Conservation (phyloP, 1,140 invertebrate genomes). For the Lepidurus arcticus region DNA sequence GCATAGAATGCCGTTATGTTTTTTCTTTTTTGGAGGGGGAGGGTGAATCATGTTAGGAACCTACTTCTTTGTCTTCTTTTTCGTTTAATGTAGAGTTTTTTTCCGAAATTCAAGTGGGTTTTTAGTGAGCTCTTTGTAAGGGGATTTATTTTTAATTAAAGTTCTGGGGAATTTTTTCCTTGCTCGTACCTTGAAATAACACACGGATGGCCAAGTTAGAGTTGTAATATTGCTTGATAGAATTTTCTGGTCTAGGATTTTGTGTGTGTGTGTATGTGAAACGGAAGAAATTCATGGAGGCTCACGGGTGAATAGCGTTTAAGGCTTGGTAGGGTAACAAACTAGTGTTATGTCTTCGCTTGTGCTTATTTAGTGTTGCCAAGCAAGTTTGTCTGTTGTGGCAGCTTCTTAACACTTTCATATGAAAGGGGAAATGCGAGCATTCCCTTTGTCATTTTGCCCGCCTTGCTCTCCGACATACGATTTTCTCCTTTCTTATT, state of each 20-base stretch:
- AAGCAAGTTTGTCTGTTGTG: slow-evolving; percentile 2
- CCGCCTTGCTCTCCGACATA: slow-evolving; percentile 5
- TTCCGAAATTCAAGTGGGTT: background rate
- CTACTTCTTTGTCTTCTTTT: background rate
- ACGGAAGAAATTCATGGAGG: background rate
- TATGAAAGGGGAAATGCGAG: background rate
- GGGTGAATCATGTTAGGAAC: background rate
- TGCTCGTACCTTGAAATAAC: slow-evolving; percentile 10
- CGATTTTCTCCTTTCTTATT: background rate
- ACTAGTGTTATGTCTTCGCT: slow-evolving; percentile 12
- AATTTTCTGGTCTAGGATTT: background rate
- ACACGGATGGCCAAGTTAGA: background rate
- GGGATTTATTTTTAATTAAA: slow-evolving; percentile 11
- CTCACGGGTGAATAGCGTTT: background rate
- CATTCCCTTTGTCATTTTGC: background rate
- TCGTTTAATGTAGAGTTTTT: background rate
- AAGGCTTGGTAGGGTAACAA: background rate
- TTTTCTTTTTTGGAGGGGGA: background rate
- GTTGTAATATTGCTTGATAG: slow-evolving; percentile 7
- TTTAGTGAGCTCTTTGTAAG: slow-evolving; percentile 1
- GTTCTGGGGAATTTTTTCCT: background rate
- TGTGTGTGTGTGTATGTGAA: background rate
- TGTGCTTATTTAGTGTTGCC: slow-evolving; percentile 2
- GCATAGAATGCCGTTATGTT: background rate
- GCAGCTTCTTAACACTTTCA: background rate